Base-by-base conservation (phyloP, 2,888 invertebrate genomes). In the Xylota segnis region DNA sequence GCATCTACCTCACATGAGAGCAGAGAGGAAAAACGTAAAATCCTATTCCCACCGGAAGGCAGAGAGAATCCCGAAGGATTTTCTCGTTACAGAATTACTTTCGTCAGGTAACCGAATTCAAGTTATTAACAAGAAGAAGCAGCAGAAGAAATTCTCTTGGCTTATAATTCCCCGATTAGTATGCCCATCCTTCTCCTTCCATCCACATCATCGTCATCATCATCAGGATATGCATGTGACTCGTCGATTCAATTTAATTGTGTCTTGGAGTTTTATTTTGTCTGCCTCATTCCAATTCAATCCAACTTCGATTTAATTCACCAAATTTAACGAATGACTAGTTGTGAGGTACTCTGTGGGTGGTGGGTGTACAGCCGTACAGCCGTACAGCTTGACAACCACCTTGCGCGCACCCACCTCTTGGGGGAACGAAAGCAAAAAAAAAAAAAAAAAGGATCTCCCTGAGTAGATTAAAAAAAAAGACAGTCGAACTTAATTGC, bases 401-500 rank as follows among this genome's bases (percentile, higher is more conserved):
- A 58, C 74, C 61, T 76, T 76, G 54, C 63, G 2, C 23, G 3
- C 79, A 27, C 27, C 23, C 74, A 23, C 61, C 52, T 18, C 2
- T 29, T 9, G 16, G 63, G 12, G 9, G 56, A 5, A 76, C 32
- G 18, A 43, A n/a, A n/a, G 45, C 37, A 14, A n/a, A 52, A 61
- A 65, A n/a, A 47, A 27, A 43, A 63, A 32, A 43, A 65, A 43
- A 72, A 54, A 32, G 37, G 12, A 68, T 72, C 54, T 86, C 59
- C 76, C 56, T 56, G 76, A 72, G 82, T 86, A 83, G 86, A 83
- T 83, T 87, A 72, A 72, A 77, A 71, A 61, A 87, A 83, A 68
- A 70, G 74, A 70, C 74, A 83, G 84, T 88, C 81, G 83, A 87
- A 83, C 87, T 88, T 88, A 88, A 88, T 88, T 88, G 87, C 88